phyloP scores from a whole-genome alignment of 2,113 vertebrate genomes.

The Osmerus eperlanus region DNA sequence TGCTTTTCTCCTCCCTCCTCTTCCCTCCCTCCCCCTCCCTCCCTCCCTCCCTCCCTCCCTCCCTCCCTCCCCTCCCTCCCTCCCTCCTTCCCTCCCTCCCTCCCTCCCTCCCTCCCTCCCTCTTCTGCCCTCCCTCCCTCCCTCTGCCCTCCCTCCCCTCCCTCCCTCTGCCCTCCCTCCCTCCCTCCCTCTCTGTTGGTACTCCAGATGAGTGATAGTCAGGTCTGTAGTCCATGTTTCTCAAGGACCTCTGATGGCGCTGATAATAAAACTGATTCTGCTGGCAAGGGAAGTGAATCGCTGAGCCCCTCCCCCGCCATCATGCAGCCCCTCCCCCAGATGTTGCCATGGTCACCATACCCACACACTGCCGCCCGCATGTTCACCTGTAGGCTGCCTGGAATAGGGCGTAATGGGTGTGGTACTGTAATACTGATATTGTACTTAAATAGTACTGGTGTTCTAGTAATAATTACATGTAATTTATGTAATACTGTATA shows the following conservation, averaged over 20 bases:
- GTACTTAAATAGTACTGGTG: constrained; percentile 4
- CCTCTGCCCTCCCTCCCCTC: no score
- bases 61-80: constrained; percentile 3
- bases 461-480: no score
- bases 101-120: constrained; percentile 18
- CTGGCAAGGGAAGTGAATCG: constrained; percentile 46
- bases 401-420: no score
- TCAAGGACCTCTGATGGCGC: constrained; percentile 58
- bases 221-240: constrained; percentile 56
- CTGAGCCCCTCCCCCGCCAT: constrained; percentile 49
- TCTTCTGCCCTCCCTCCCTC: no score
- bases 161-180: no score
- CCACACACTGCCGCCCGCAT: background rate
- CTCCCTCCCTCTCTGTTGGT: no score
- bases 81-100: constrained; percentile 8
- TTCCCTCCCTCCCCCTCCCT: background rate
- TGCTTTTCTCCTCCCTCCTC: background rate
- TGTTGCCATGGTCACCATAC: constrained; percentile 34
- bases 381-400: no score
- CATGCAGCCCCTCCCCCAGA: constrained; percentile 41
- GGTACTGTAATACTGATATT: constrained; percentile 1
- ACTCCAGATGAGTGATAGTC: constrained; percentile 53
- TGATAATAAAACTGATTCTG: constrained; percentile 61
- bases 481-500: no score
- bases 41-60: background rate